Evolutionary conservation across 2,888 invertebrate species (phyloP).

Genomic region (Chrysolina oricalcia): DNA sequence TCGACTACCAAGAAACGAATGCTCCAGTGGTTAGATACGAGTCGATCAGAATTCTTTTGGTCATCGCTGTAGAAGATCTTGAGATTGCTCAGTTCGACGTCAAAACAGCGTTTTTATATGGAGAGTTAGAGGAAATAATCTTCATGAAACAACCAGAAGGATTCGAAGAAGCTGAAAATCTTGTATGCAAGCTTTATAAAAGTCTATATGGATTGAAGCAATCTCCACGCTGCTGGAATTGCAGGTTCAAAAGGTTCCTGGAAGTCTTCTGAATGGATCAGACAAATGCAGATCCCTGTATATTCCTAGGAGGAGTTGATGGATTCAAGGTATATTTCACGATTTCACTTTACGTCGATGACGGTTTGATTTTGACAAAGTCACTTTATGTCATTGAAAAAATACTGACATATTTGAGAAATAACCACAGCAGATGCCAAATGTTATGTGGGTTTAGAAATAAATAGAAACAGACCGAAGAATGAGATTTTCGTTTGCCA

Average conservation of each 20-base stretch:
- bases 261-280: neutral
- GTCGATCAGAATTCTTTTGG: constrained; percentile 54
- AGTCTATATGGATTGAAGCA: constrained; percentile 46
- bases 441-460: no score
- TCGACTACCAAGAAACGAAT: constrained; percentile 53
- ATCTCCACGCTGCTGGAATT: neutral
- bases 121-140: constrained; percentile 48
- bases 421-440: neutral
- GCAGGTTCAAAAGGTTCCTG: neutral
- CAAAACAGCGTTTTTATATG: constrained; percentile 55
- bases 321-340: neutral
- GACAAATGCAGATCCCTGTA: neutral
- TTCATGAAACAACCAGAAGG: constrained; percentile 52
- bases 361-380: neutral
- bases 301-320: neutral
- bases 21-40: constrained; percentile 50
- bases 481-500: no score
- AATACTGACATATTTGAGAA: neutral
- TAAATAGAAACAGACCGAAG: no score
- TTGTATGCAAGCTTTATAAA: constrained; percentile 45
- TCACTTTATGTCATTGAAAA: neutral
- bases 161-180: constrained; percentile 45
- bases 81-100: constrained; percentile 53
- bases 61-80: constrained; percentile 48
- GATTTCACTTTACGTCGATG: neutral